Evolutionary conservation across 2,888 invertebrate genomes (phyloP), one percentile per base, ranked within the genome.

Genomic region (Stenichneumon culpator): DNA sequence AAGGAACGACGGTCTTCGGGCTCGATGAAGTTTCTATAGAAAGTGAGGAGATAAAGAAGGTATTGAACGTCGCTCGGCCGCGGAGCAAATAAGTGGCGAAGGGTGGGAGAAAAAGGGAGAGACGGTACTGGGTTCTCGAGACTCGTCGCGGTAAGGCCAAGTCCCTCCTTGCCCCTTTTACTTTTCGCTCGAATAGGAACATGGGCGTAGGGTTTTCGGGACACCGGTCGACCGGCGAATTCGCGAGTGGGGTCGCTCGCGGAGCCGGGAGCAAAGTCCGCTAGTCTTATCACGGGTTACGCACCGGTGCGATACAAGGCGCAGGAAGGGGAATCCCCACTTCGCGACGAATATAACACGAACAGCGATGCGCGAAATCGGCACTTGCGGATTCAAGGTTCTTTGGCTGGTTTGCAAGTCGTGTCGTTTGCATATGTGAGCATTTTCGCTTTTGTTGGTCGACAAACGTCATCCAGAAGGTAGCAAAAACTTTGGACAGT

Each of bases 321-420:
- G 52, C 11, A 22, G 14, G 36, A 36, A 36, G 54, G 54, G 36
- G 39, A 54, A 7, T 28, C 28, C 28, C 16, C 44, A 54, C 72
- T 54, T 36, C 6, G 36, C 5, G 19, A 22, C 72, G 36, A 54
- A 36, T 72, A 54, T 72, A 72, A 72, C 36, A 14, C 54, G 72
- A 72, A 36, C 36, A 22, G 5, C 16, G n/a, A 32, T 36, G 39
- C 22, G 52, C 19, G 22, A 32, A 50, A n/a, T 6, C 11, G 14
- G 36, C 72, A 39, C 19, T 54, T 36, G 32, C 14, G 36, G 11
- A 32, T 36, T 39, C 72, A 39, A 72, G 39, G 36, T 39, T 36
- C 19, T 32, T 19, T 9, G 22, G 36, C 54, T 16, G 54, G 54
- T 36, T 25, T 9, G 36, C 19, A 14, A 28, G 9, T 6, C 9